Conservation (phyloP, 2,113 vertebrate genomes). For the Engraulis encrasicolus region DNA sequence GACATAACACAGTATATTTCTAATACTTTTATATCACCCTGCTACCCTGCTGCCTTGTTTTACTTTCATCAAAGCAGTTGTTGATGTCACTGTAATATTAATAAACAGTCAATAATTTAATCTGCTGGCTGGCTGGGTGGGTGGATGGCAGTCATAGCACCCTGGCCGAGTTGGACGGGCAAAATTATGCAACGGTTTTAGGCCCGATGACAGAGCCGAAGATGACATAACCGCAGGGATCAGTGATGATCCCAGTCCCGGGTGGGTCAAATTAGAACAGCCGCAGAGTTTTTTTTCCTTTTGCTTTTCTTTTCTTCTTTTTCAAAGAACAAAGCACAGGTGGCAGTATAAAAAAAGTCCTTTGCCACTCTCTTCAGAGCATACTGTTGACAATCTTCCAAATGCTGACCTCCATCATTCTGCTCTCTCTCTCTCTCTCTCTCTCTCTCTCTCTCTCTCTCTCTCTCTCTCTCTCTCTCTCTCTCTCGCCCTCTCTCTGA, state of each 20-base stretch:
- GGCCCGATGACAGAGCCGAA: background rate
- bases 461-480: too few relatives aligned
- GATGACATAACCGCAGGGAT: constrained; percentile 16
- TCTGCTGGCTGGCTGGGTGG: too few relatives aligned
- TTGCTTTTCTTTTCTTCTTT: background rate
- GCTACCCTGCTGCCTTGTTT: background rate
- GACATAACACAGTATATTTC: background rate
- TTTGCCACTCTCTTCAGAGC: background rate
- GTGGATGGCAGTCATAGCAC: background rate
- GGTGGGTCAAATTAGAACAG: background rate
- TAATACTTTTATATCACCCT: background rate
- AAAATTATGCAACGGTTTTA: constrained; percentile 7
- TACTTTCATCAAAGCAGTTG: background rate
- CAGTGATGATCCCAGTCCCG: constrained; percentile 3
- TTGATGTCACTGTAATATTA: background rate
- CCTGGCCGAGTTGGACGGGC: background rate
- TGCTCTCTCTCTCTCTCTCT: background rate
- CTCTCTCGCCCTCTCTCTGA: too few relatives aligned
- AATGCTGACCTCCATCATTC: background rate
- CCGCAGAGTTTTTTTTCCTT: too few relatives aligned
- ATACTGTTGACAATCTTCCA: background rate
- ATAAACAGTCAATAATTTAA: background rate
- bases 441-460: background rate
- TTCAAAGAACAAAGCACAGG: constrained; percentile 1
- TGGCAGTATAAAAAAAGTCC: background rate